Percentiles rank a stretch among this genome's conserved stretches.
These are phyloP conservation scores for Blastomussa wellsi DNA, from an alignment of 92 coral and sea anemone species.

Conservation along the genomic window DNA sequence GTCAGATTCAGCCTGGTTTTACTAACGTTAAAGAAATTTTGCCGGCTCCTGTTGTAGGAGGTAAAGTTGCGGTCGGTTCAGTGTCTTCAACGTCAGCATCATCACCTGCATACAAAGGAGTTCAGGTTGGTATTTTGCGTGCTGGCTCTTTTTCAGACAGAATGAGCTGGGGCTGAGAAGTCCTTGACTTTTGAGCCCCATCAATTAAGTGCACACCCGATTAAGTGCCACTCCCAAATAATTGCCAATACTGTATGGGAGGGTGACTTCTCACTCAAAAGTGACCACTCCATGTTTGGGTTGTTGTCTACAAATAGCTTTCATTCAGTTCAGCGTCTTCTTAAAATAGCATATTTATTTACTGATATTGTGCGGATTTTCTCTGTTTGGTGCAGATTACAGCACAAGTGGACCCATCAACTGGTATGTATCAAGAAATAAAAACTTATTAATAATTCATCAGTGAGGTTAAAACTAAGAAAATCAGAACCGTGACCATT, in stretches of 20 bases:
- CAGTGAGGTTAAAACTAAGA: too few relatives aligned
- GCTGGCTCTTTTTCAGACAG: neutral
- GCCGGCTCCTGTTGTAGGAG: conserved; percentile 63
- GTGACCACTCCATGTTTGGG: neutral
- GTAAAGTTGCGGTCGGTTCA: conserved; percentile 47
- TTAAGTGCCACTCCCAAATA: too few relatives aligned
- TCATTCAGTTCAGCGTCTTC: neutral
- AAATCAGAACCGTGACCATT: too few relatives aligned
- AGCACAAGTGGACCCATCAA: conserved; percentile 66
- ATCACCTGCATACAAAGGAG: conserved; percentile 58
- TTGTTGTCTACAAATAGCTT: neutral
- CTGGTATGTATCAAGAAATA: conserved; percentile 41
- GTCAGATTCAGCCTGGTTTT: conserved; percentile 37
- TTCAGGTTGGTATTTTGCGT: conserved; percentile 50
- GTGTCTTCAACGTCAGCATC: conserved; percentile 38
- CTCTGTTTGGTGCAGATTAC: conserved; percentile 42
- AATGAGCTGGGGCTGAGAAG: too few relatives aligned
- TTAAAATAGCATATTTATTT: neutral
- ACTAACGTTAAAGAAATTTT: conserved; percentile 72
- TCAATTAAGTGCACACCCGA: too few relatives aligned
- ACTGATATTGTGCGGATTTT: too few relatives aligned
- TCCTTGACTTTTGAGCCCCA: too few relatives aligned
- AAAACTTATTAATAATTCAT: too few relatives aligned
- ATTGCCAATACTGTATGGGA: too few relatives aligned
- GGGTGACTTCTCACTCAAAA: neutral